Percentiles rank a stretch among this genome's conserved stretches.
phyloP scores from a whole-genome alignment of 2,888 invertebrate species.

The Gibbula magus region DNA sequence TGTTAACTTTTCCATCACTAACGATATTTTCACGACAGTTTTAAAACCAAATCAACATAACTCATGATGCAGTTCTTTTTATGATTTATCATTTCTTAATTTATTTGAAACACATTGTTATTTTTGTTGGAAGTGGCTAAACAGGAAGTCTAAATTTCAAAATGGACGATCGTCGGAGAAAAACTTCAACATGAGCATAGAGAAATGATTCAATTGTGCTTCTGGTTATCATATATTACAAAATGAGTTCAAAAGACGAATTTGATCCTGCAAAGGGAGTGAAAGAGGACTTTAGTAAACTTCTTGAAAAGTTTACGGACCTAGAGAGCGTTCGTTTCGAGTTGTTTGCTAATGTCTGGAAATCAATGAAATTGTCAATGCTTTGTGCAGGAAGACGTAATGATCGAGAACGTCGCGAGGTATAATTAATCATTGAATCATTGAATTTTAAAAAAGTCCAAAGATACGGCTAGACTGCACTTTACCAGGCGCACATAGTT shows the following conservation, averaged over 20 bases:
- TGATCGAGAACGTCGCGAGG: conserved; percentile 67
- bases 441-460: no score
- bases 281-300: conserved; percentile 61
- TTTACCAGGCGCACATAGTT: no score
- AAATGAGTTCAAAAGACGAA: not conserved
- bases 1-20: no score
- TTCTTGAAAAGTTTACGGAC: conserved; percentile 59
- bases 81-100: no score
- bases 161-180: not conserved
- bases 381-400: conserved; percentile 63
- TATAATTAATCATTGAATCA: conserved; percentile 28
- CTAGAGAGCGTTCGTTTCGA: conserved; percentile 67
- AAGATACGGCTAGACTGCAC: no score
- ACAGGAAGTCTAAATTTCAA: not conserved
- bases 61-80: no score
- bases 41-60: no score
- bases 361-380: conserved; percentile 60
- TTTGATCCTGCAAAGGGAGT: conserved; percentile 57
- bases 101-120: not conserved
- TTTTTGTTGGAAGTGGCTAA: not conserved
- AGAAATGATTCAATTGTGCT: not conserved
- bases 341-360: conserved; percentile 65
- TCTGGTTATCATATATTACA: not conserved
- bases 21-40: no score
- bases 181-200: not conserved